Percentiles rank a stretch among this genome's conserved stretches.
Conservation (phyloP, 1,140 invertebrate genomes). For the Episyrphus balteatus region DNA sequence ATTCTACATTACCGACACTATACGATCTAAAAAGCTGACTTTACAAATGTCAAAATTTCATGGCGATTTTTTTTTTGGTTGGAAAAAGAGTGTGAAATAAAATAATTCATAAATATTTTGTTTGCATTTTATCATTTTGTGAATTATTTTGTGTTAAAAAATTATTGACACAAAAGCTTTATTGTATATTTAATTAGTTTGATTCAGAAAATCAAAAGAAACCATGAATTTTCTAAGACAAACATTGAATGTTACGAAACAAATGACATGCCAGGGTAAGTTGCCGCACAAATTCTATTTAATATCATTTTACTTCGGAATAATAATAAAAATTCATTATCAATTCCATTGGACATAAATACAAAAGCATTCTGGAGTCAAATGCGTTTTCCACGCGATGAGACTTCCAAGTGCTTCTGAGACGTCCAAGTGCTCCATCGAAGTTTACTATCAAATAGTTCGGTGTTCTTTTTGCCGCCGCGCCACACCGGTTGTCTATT, state of each 20-base stretch:
- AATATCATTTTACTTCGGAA: constrained; percentile 12
- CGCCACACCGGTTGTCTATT: too few relatives aligned
- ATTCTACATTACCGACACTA: too few relatives aligned
- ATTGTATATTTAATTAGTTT: too few relatives aligned
- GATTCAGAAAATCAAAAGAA: neutral
- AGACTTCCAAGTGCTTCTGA: constrained; percentile 8
- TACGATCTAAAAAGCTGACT: too few relatives aligned
- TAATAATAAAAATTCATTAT: neutral
- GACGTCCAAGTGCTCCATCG: neutral
- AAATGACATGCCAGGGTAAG: constrained; percentile 26
- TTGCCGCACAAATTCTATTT: constrained; percentile 25
- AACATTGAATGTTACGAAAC: constrained; percentile 34
- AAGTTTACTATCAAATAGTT: constrained; percentile 6
- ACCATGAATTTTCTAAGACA: constrained; percentile 33
- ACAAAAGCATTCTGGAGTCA: constrained; percentile 15
- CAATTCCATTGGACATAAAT: too few relatives aligned
- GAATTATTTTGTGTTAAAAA: too few relatives aligned
- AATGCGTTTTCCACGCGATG: constrained; percentile 6
- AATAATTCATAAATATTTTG: too few relatives aligned
- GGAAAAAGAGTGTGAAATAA: too few relatives aligned
- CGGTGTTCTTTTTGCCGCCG: constrained; percentile 2
- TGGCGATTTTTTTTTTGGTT: too few relatives aligned
- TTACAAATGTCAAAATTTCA: too few relatives aligned
- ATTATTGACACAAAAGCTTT: too few relatives aligned
- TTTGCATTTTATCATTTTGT: too few relatives aligned